Percentiles rank a stretch among this genome's conserved stretches.
These are phyloP conservation scores for Caenorhabditis zanzibari DNA, from an alignment of 2,888 invertebrate genomes.

Conservation along the genomic window DNA sequence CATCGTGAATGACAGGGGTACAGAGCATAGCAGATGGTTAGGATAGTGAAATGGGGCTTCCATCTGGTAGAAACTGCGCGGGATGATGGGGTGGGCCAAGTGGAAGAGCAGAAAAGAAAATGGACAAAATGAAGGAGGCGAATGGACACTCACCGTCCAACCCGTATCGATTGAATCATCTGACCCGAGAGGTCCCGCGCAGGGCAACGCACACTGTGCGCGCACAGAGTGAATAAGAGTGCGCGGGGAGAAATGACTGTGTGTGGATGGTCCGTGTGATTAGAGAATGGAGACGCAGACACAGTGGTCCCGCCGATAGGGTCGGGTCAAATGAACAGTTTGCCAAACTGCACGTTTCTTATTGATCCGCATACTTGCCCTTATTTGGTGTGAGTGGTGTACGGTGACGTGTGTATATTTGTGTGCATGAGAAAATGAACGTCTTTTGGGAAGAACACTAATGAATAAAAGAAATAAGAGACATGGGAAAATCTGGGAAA, in stretches of 20 bases:
- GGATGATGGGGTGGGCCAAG: not conserved
- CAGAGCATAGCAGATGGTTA: slow-evolving; percentile 52
- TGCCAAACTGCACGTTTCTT: slow-evolving; percentile 62
- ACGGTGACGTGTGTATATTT: not conserved
- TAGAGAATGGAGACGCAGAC: slow-evolving; percentile 45
- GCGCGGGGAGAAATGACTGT: too few relatives aligned
- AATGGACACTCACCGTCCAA: slow-evolving; percentile 13
- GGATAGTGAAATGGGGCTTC: slow-evolving; percentile 56
- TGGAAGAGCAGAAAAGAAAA: not conserved
- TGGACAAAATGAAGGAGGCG: not conserved
- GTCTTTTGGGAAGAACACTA: slow-evolving; percentile 1
- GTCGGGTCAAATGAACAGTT: slow-evolving; percentile 36
- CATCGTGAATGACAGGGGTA: slow-evolving; percentile 12
- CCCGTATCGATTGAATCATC: slow-evolving; percentile 32
- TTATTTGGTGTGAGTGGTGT: slow-evolving; percentile 36
- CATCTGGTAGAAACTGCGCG: slow-evolving; percentile 57
- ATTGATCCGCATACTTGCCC: slow-evolving; percentile 34
- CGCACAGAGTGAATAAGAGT: too few relatives aligned
- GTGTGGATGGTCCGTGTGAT: slow-evolving; percentile 33
- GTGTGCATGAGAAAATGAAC: slow-evolving; percentile 32
- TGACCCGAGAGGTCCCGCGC: slow-evolving; percentile 12
- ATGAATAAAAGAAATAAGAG: slow-evolving; percentile 6
- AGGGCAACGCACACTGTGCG: slow-evolving; percentile 23
- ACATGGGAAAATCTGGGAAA: slow-evolving; percentile 9
- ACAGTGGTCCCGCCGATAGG: not conserved